phyloP scores from a whole-genome alignment of 2,797 vertebrate species.

The Oreortyx pictus region DNA sequence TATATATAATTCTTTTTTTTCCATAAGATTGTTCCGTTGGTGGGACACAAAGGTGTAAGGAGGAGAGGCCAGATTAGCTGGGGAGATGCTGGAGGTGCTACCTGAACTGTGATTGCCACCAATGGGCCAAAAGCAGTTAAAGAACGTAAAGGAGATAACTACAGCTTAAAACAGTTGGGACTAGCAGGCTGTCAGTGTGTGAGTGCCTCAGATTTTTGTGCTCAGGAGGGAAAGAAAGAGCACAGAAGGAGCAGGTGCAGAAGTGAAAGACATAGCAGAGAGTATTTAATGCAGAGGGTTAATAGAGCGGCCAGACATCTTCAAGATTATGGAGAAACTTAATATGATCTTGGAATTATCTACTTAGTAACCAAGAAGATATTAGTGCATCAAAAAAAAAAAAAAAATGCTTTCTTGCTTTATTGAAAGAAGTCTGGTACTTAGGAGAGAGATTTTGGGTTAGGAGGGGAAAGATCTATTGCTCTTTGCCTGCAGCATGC shows the following conservation, averaged over 20 bases:
- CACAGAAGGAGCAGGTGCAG: neutral
- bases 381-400: neutral
- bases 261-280: neutral
- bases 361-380: slow-evolving; percentile 13
- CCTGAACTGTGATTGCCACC: neutral
- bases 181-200: fast-evolving
- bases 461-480: neutral
- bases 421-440: neutral
- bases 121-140: neutral
- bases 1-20: too few relatives aligned
- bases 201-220: neutral
- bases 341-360: slow-evolving; percentile 34
- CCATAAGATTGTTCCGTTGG: neutral
- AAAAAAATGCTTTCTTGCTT: neutral
- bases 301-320: slow-evolving; percentile 1
- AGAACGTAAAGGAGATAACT: slow-evolving; percentile 1
- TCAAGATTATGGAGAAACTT: slow-evolving; percentile 29
- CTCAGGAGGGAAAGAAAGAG: neutral
- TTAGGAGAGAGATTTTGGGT: neutral
- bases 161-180: neutral
- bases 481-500: neutral
- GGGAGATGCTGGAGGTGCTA: neutral
- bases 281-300: neutral
- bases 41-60: neutral
- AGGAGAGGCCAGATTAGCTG: neutral